Evolutionary conservation across 2,113 vertebrate genomes (phyloP).

Genomic region (Labeo catla): DNA sequence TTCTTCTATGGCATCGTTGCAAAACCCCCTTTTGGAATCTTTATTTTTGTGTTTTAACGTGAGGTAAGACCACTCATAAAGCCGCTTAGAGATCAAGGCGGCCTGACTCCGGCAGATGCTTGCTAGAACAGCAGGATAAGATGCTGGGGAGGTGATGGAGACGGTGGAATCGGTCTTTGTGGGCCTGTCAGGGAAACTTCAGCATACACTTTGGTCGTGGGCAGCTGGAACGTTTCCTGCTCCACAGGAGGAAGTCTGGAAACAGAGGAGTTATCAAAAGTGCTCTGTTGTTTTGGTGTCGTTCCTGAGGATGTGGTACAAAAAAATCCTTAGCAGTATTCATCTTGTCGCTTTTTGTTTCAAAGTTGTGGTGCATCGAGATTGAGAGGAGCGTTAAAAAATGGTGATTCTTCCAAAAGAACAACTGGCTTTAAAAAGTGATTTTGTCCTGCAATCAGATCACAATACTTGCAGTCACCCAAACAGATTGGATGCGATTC

Average conservation of each 20-base stretch:
- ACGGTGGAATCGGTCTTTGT: slow-evolving; percentile 39
- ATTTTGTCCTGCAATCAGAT: slow-evolving; percentile 4
- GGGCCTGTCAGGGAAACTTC: slow-evolving; percentile 46
- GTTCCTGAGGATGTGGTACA: slow-evolving; percentile 11
- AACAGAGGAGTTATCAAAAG: slow-evolving; percentile 26
- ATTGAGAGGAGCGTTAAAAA: neutral
- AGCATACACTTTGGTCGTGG: slow-evolving; percentile 24
- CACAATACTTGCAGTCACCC: neutral
- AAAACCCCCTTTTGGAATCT: neutral
- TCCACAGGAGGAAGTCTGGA: slow-evolving; percentile 25
- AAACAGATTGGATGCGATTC: too few relatives aligned
- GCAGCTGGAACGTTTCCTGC: slow-evolving; percentile 42
- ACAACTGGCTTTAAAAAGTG: neutral
- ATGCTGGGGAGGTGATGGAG: slow-evolving; percentile 42
- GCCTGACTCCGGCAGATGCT: neutral
- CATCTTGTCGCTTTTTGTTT: slow-evolving; percentile 22
- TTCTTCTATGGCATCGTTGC: neutral
- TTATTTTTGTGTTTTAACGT: slow-evolving; percentile 22
- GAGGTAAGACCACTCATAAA: neutral
- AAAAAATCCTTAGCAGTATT: neutral
- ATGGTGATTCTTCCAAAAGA: neutral
- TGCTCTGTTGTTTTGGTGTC: slow-evolving; percentile 31
- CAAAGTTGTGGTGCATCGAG: slow-evolving; percentile 2
- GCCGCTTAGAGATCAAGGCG: neutral
- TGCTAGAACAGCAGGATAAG: slow-evolving; percentile 31